phyloP scores from a whole-genome alignment of 2,888 invertebrate species.

The Anthrax anthrax region DNA sequence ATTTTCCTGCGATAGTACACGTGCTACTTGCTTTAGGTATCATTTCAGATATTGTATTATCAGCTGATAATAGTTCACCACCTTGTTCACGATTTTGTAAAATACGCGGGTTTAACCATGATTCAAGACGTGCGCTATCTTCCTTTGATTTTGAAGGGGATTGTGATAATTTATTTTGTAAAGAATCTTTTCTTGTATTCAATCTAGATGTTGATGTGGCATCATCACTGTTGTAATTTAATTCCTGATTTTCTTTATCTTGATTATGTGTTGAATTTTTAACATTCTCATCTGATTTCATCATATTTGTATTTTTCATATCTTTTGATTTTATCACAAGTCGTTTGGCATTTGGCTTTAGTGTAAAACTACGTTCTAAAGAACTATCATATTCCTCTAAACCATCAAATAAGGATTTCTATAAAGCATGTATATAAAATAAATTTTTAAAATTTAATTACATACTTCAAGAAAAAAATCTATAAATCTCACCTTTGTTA shows the following conservation, averaged over 20 bases:
- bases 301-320: neutral
- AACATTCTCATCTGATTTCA: neutral
- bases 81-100: slow-evolving; percentile 19
- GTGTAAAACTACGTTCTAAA: slow-evolving; percentile 41
- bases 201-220: neutral
- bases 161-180: neutral
- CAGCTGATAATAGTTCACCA: slow-evolving; percentile 15
- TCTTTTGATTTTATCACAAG: slow-evolving; percentile 50
- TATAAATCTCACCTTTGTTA: slow-evolving; percentile 17
- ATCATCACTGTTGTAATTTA: neutral
- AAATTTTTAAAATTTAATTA: too few relatives aligned
- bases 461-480: neutral
- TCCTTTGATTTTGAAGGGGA: neutral
- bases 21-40: slow-evolving; percentile 16
- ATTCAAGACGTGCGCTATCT: slow-evolving; percentile 18
- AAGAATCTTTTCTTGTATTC: neutral
- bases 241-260: neutral
- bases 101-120: slow-evolving; percentile 32
- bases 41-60: slow-evolving; percentile 28
- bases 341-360: slow-evolving; percentile 54
- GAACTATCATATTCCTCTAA: slow-evolving; percentile 63
- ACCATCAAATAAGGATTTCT: slow-evolving; percentile 76
- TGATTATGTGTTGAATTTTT: slow-evolving; percentile 16
- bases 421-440: slow-evolving; percentile 2
- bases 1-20: neutral